Base-by-base conservation (phyloP, 2,113 vertebrate genomes). In the Genyomyrus donnyi region DNA sequence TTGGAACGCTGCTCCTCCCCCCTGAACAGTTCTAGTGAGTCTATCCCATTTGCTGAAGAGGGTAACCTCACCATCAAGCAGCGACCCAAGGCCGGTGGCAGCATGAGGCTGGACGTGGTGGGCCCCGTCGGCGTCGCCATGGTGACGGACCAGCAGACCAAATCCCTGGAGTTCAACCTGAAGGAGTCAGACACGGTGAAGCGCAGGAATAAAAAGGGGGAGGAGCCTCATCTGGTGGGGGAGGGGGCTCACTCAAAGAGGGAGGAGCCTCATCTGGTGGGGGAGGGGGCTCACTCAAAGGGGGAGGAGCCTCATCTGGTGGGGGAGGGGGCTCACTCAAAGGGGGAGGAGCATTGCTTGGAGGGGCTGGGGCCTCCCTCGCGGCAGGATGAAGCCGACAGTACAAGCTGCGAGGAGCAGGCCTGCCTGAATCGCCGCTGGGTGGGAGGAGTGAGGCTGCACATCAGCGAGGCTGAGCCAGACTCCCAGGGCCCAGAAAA, bases 21-120 rank as follows among this genome's bases (percentile, higher is more conserved):
- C 0, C 96, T 96, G 90, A 96, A 94, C 91, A 95, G 95, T 93
- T 97, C 97, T 0, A 95, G 95, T 0, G 97, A 97, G 90, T 97
- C 96, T 91, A 96, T 99, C 85, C 97, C 98, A 0, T 99, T 99
- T 1, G 98, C 98, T 0, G 97, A 99, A 80, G 98, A 99, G 89
- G 98, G 98, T 11, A 99, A 98, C 91, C 96, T 98, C 87, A 98
- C 98, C 24, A 98, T 99, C 94, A 99, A 99, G 90, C 98, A 99
- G 93, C 94, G 98, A 17, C 98, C 98, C 0, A 97, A 97, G 94
- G 94, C 95, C 0, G 89, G 94, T 0, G 96, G 95, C 5, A 94
- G 94, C 7, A 93, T 89, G 24, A n/a, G 92, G 89, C 89, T 95
- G 0, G 92, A 93, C 66, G 3, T 1, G 15, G 50, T 7, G 45